Conservation (phyloP, 2,113 vertebrate genomes). For the Chamaea fasciata region DNA sequence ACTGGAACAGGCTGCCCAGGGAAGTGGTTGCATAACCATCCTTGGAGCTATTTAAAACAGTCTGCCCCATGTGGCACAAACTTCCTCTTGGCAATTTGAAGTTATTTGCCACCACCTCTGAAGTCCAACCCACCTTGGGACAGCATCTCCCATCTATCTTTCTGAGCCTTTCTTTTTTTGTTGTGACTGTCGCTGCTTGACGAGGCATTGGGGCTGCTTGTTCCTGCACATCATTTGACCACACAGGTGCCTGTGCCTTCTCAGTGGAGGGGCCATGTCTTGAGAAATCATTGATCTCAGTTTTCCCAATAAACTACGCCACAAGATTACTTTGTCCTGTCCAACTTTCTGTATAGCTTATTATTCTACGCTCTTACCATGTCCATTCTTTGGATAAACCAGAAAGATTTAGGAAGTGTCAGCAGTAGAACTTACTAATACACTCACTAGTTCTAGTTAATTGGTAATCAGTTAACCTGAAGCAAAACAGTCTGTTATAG, state of each 20-base stretch:
- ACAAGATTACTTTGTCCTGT: neutral
- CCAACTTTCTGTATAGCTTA: neutral
- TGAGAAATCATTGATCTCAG: neutral
- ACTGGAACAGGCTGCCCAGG: neutral
- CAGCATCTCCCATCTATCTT: neutral
- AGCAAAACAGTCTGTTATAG: neutral
- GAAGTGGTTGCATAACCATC: neutral
- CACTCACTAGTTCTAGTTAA: neutral
- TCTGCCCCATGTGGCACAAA: neutral
- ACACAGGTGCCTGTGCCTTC: neutral
- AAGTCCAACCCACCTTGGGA: neutral
- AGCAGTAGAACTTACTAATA: neutral
- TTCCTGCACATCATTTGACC: neutral
- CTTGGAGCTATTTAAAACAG: neutral
- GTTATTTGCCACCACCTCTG: neutral
- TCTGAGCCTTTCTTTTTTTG: neutral
- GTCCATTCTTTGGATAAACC: neutral
- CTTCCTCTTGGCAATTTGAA: neutral
- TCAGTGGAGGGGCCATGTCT: neutral
- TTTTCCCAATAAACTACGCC: neutral
- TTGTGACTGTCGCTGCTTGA: neutral
- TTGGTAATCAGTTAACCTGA: neutral
- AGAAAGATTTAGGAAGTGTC: neutral
- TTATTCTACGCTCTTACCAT: neutral
- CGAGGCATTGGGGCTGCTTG: neutral